Percentiles rank a stretch among this genome's conserved stretches.
Conservation (phyloP, 2,113 vertebrate species). For the Forbesichthys agassizii region DNA sequence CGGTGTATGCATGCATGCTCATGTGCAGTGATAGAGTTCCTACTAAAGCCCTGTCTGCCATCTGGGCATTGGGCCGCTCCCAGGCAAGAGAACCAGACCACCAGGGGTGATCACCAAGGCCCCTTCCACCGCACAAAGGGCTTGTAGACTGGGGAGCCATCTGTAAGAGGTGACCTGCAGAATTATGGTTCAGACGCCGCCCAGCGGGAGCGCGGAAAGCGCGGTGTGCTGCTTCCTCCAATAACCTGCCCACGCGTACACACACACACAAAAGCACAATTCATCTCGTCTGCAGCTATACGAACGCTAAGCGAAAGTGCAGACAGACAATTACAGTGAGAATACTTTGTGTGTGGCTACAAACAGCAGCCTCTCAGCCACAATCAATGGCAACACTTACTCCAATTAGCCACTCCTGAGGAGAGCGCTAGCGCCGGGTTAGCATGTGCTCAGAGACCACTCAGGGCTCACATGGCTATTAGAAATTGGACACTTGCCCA, state of each 20-base stretch:
- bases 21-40: neutral
- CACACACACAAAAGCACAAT: constrained; percentile 2
- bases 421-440: constrained; percentile 36
- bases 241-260: constrained; percentile 11
- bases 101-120: constrained; percentile 23
- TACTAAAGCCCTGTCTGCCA: constrained; percentile 55
- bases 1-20: constrained; percentile 2
- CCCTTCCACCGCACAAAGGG: constrained; percentile 44
- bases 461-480: constrained; percentile 42
- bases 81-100: constrained; percentile 36
- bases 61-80: constrained; percentile 57
- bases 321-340: constrained; percentile 31
- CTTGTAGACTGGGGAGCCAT: constrained; percentile 60
- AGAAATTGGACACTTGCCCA: constrained; percentile 22
- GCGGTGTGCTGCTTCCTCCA: constrained; percentile 43
- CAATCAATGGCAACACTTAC: constrained; percentile 55
- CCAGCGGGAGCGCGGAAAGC: constrained; percentile 61
- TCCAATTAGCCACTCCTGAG: constrained; percentile 49
- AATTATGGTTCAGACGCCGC: constrained; percentile 58
- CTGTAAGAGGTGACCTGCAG: constrained; percentile 66
- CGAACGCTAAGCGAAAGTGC: constrained; percentile 3
- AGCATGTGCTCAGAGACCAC: constrained; percentile 36
- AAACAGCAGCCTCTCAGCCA: constrained; percentile 50
- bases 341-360: constrained; percentile 35
- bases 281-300: neutral